Evolutionary conservation across 2,888 invertebrate genomes (phyloP), one percentile per base, ranked within the genome.

Genomic region (Ectobius pallidus): DNA sequence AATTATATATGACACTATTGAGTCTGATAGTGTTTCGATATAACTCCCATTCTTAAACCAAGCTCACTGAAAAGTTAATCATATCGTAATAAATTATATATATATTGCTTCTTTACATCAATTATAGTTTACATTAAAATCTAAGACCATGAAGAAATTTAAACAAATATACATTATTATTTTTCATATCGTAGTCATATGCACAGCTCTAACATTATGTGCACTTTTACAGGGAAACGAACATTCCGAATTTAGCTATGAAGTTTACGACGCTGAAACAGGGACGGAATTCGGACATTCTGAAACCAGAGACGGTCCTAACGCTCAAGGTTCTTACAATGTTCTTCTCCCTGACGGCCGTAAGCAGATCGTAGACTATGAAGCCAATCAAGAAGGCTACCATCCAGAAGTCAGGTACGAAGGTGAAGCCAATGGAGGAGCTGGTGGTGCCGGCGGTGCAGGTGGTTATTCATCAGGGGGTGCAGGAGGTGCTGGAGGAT

Each of bases 281-380:
- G 77, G 77, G 3, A 61, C 72, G 69, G 71, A 76, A 22, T 77
- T 76, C 70, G 75, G 76, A 3, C 77, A 77, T 71, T 52, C 55
- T 30, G 77, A 77, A 72, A 44, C 72, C 7, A 70, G 77, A 16
- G 73, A 77, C 22, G 76, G 76, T 3, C 76, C 76, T 39, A 42
- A 46, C 3, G 74, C 76, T 3, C 72, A 73, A 49, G 77, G 77
- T 3, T 71, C 74, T 55, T 77, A 77, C 75, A 72, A 75, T 58
- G 77, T 77, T 18, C 71, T 74, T 20, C 73, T 77, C 4, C 77
- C 77, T 2, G 77, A 77, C 70, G 77, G 77, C 20, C 74, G 77
- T 16, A 73, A 72, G 42, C 77, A 77, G 70, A 74, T 77, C 16
- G 77, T 77, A 16, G 73, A 75, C n/a, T 77, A 77, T 65, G 70